A percentile compares a stretch with the other conserved stretches of the same genome.
Conservation (phyloP, 35 echinoderm and acorn worm species). For the Apostichopus japonicus region DNA sequence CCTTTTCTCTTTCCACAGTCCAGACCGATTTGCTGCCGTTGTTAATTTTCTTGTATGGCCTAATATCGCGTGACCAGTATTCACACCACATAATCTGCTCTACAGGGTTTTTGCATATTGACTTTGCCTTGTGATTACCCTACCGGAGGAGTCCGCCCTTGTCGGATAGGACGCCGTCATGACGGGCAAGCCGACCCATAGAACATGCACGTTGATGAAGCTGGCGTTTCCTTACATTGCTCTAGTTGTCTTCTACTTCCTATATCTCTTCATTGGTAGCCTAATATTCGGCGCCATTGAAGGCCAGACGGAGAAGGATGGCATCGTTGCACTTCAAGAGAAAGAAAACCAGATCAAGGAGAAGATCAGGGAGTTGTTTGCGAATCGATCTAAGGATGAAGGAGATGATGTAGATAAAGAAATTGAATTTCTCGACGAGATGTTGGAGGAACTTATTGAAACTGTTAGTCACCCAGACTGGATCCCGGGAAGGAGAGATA, state of each 20-base stretch:
- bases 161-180: neutral
- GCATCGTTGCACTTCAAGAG: neutral
- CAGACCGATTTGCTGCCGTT: too few species aligned
- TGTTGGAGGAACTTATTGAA: slow-evolving; percentile 55
- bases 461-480: slow-evolving; percentile 64
- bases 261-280: slow-evolving; percentile 69
- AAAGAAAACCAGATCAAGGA: neutral
- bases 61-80: too few species aligned
- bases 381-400: slow-evolving; percentile 26
- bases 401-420: slow-evolving; percentile 18
- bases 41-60: too few species aligned
- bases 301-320: neutral
- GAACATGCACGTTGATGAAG: neutral
- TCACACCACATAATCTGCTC: too few species aligned
- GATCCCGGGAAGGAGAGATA: slow-evolving; percentile 54
- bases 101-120: too few species aligned
- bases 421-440: neutral
- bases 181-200: neutral
- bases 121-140: too few species aligned
- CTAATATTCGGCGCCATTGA: slow-evolving; percentile 63
- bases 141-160: too few species aligned
- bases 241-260: slow-evolving; percentile 54
- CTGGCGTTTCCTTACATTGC: slow-evolving; percentile 56
- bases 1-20: too few species aligned
- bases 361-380: slow-evolving; percentile 14